Base-by-base conservation (phyloP, 1,140 invertebrate species). In the Wasmannia auropunctata region DNA sequence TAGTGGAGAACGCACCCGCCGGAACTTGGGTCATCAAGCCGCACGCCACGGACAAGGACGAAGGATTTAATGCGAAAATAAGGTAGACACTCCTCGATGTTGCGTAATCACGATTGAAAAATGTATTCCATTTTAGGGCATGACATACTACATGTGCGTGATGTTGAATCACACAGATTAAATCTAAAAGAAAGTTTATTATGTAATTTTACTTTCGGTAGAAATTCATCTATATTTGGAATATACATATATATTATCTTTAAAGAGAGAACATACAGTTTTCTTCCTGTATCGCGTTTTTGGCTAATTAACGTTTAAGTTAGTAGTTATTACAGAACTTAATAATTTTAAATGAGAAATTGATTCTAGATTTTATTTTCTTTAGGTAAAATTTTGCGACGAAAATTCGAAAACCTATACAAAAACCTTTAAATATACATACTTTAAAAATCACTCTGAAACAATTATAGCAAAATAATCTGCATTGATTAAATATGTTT, bases 51-150 rank as follows among this genome's bases (percentile, higher is more conserved):
- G 98, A 99, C 93, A 97, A 96, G 91, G 98, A 99, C 94, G 95
- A 96, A 22, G 98, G 98, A 56, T 96, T 98, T 60, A 99, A 99
- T 95, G 97, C 97, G 4, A 97, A 97, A 95, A 97, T 99, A 58
- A 96, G 97, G 96, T 97, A 94, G 93, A 37, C 34, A 14, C 7
- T 10, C 6, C 25, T 51, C 10, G 3, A n/a, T 85, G 7, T 58
- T 31, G 25, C 37, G 2, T n/a, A 43, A 46, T 37, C 34, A 25
- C 6, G 43, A 49, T 49, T 70, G 3, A 49, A 74, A n/a, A 37
- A 31, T 62, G 5, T 28, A 40, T 25, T 60, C 8, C 8, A 19
- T 75, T 56, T 74, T 56, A 37, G 4, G 51, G 58, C n/a, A 58
- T 8, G 2, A 3, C 14, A 19, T 28, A 8, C 10, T 11, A 2